phyloP scores from a whole-genome alignment of 2,888 invertebrate genomes.

The Anticlea derivata region DNA sequence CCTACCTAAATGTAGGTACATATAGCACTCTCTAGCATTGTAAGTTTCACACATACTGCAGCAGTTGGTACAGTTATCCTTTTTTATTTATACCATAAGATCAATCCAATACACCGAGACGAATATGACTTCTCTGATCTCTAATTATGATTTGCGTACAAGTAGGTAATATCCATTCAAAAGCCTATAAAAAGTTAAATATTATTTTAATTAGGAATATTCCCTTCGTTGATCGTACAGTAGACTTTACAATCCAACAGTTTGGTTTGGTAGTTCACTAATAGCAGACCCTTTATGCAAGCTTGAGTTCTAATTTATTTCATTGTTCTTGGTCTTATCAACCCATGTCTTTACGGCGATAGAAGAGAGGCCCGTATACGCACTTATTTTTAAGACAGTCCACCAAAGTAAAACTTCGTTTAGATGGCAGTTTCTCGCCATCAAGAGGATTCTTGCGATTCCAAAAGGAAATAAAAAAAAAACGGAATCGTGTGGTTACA shows the following conservation, averaged over 20 bases:
- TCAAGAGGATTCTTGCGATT: no score
- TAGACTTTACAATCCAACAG: constrained; percentile 31
- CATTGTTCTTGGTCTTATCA: constrained; percentile 3
- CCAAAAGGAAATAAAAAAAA: no score
- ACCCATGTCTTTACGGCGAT: background rate
- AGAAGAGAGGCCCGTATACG: background rate
- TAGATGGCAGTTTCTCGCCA: no score
- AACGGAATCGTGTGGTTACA: no score
- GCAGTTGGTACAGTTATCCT: constrained; percentile 52
- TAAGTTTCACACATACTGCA: constrained; percentile 36
- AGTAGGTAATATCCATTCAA: constrained; percentile 60
- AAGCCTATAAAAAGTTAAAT: constrained; percentile 64
- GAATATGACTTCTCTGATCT: constrained; percentile 48
- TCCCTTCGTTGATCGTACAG: constrained; percentile 48
- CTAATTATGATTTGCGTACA: constrained; percentile 54
- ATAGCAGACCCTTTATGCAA: constrained; percentile 13
- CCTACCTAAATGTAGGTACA: constrained; percentile 47
- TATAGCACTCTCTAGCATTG: constrained; percentile 49
- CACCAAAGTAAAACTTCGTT: no score
- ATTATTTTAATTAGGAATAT: constrained; percentile 56
- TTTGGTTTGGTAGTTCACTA: constrained; percentile 13
- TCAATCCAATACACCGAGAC: constrained; percentile 63
- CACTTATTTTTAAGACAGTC: background rate
- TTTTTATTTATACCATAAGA: constrained; percentile 52
- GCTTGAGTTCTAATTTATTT: constrained; percentile 2